phyloP scores from a whole-genome alignment of 1,140 invertebrate species.

The Drosophila grimshawi region DNA sequence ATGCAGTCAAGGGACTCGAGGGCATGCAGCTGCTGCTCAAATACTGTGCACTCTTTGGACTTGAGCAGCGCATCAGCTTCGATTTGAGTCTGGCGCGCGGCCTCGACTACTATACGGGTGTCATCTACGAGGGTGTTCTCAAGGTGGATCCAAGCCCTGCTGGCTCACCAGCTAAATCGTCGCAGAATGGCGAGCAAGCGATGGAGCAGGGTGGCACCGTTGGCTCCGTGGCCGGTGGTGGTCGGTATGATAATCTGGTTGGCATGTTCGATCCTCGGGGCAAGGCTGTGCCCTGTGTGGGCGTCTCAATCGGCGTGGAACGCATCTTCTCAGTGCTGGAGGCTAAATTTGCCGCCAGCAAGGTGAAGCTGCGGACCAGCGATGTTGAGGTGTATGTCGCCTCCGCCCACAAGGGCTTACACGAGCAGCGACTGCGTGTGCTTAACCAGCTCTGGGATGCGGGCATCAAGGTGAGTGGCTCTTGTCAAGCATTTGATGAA shows the following conservation, averaged over 20 bases:
- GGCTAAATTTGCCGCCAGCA: slow-evolving; percentile 87
- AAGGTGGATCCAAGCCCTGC: slow-evolving; percentile 86
- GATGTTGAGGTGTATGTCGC: slow-evolving; percentile 97
- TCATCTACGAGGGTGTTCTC: slow-evolving; percentile 98
- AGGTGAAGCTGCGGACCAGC: slow-evolving; percentile 90
- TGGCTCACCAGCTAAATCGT: slow-evolving; percentile 35
- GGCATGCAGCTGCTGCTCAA: slow-evolving; percentile 94
- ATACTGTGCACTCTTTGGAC: slow-evolving; percentile 93
- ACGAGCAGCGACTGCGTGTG: slow-evolving; percentile 95
- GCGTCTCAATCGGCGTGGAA: slow-evolving; percentile 98
- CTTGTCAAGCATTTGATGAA: not conserved
- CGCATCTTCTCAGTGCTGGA: slow-evolving; percentile 97
- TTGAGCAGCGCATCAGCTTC: slow-evolving; percentile 92
- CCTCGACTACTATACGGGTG: slow-evolving; percentile 99
- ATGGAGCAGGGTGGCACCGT: slow-evolving; percentile 87
- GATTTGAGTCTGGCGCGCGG: slow-evolving; percentile 98
- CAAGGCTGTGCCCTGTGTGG: slow-evolving; percentile 97
- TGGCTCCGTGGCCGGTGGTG: slow-evolving; percentile 98
- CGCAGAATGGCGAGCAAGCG: slow-evolving; percentile 54
- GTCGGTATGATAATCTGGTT: slow-evolving; percentile 98
- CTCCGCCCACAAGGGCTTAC: slow-evolving; percentile 96
- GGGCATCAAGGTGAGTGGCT: slow-evolving; percentile 90
- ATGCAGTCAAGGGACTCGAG: slow-evolving; percentile 89
- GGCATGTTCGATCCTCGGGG: slow-evolving; percentile 98
- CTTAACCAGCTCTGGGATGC: slow-evolving; percentile 94